Conservation (phyloP, 2,888 invertebrate genomes). For the Helobdella robusta region DNA sequence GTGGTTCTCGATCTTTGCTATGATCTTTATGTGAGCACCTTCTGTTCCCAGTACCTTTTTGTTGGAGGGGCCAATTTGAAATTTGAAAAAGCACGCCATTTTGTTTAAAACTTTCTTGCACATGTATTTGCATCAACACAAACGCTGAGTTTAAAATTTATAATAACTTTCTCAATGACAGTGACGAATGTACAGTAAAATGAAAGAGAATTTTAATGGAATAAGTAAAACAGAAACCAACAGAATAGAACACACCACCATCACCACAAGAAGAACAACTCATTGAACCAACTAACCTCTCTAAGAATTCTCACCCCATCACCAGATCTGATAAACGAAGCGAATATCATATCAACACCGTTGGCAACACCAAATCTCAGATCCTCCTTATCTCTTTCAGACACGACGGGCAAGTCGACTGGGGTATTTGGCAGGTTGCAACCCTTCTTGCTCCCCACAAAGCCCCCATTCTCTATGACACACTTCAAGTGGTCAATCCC, state of each 20-base stretch:
- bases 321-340: conserved; percentile 89
- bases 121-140: too few species aligned
- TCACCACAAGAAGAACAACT: too few species aligned
- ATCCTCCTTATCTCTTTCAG: conserved; percentile 90
- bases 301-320: conserved; percentile 81
- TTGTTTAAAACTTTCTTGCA: too few species aligned
- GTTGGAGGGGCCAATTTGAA: too few species aligned
- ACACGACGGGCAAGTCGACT: conserved; percentile 91
- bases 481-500: conserved; percentile 61
- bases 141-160: too few species aligned
- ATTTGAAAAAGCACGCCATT: too few species aligned
- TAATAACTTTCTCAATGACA: too few species aligned
- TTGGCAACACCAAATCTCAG: conserved; percentile 80
- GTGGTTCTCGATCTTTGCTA: conserved; percentile 97
- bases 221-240: too few species aligned
- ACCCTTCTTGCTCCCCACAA: conserved; percentile 85
- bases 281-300: conserved; percentile 39
- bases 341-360: conserved; percentile 86
- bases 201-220: too few species aligned
- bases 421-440: conserved; percentile 90
- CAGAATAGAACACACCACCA: too few species aligned
- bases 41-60: conserved; percentile 64
- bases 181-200: too few species aligned
- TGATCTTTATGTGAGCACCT: conserved; percentile 84
- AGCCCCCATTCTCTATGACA: conserved; percentile 86